These are phyloP conservation scores for Rana temporaria DNA, from an alignment of 2,113 vertebrate species.

Conservation along the genomic window DNA sequence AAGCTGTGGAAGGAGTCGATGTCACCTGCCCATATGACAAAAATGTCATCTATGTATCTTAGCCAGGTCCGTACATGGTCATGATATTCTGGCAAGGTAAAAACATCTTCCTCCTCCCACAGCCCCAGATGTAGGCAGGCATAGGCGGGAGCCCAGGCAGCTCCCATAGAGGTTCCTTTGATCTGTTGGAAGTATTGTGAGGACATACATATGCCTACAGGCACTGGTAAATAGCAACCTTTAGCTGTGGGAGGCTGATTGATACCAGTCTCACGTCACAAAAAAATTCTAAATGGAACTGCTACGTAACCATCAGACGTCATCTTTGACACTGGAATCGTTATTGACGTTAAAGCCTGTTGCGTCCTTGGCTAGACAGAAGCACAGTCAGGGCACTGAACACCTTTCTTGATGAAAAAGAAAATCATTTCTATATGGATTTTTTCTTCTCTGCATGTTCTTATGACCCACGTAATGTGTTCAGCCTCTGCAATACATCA, in stretches of 20 bases:
- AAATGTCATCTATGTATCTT: no score
- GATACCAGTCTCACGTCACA: conserved; percentile 29
- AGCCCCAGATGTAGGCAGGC: no score
- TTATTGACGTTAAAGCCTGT: conserved; percentile 11
- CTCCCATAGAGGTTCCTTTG: no score
- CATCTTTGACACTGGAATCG: conserved; percentile 29
- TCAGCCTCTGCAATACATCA: conserved; percentile 15
- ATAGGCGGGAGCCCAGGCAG: no score
- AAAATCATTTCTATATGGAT: not conserved
- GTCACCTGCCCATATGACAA: no score
- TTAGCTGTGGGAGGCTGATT: conserved; percentile 30
- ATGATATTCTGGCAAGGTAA: no score
- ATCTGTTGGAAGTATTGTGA: no score
- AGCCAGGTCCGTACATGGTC: no score
- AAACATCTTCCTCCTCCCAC: no score
- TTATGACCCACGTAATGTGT: conserved; percentile 32
- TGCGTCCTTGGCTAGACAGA: conserved; percentile 3
- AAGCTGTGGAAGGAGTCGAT: no score
- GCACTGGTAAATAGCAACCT: not conserved
- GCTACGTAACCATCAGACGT: conserved; percentile 34
- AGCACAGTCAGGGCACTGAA: not conserved
- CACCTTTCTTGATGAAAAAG: not conserved
- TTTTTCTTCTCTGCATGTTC: conserved; percentile 43
- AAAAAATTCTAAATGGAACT: conserved; percentile 10
- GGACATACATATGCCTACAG: not conserved